These are phyloP conservation scores for Isichthys henryi DNA, from an alignment of 2,113 vertebrate species.

Conservation along the genomic window DNA sequence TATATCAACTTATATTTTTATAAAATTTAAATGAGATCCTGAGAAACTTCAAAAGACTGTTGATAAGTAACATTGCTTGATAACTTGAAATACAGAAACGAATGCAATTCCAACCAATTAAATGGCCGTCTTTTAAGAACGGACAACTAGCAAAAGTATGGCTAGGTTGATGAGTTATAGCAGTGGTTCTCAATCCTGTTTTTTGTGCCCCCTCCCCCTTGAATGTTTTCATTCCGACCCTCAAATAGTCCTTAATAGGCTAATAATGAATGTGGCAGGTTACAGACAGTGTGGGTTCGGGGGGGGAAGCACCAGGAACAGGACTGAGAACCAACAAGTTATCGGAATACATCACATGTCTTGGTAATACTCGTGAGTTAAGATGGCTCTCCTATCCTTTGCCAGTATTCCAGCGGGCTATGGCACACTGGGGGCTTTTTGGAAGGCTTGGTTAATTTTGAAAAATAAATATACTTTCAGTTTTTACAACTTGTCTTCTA, in stretches of 20 bases:
- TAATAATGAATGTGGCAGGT: too few species aligned
- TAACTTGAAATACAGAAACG: background rate
- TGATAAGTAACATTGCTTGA: background rate
- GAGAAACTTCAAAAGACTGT: background rate
- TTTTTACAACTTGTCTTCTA: background rate
- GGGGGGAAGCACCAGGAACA: too few species aligned
- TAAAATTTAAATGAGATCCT: background rate
- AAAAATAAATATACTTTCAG: background rate
- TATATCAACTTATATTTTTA: background rate
- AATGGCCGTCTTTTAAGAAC: background rate
- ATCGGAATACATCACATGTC: background rate
- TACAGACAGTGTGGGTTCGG: too few species aligned
- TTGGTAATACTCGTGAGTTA: background rate
- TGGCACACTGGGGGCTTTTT: background rate
- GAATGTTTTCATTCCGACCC: too few species aligned
- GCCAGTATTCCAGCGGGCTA: background rate
- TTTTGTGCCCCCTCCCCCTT: background rate
- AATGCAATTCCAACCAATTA: background rate
- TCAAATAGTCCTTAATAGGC: too few species aligned
- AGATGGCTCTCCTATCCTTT: background rate
- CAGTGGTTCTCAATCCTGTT: too few species aligned
- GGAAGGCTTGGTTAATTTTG: background rate
- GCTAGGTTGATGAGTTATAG: background rate
- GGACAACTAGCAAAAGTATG: background rate
- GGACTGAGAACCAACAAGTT: too few species aligned